phyloP scores from a whole-genome alignment of 35 echinoderm and acorn worm species.

The Hemicentrotus pulcherrimus region DNA sequence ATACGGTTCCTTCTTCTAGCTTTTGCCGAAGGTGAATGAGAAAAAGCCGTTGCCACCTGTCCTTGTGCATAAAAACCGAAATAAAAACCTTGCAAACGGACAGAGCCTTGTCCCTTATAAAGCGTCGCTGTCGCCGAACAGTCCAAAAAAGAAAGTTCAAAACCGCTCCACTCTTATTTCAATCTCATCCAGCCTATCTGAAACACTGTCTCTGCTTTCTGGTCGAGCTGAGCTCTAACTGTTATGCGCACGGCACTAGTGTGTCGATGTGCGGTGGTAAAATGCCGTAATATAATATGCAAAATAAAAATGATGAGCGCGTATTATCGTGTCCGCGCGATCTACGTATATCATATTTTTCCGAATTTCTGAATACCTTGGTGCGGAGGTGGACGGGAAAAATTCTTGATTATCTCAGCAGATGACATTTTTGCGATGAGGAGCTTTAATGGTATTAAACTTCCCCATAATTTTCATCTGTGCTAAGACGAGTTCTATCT shows the following conservation, averaged over 20 bases:
- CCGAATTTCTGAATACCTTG: no score
- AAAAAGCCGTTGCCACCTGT: background rate
- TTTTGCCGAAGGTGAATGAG: background rate
- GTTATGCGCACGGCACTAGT: background rate
- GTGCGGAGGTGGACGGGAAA: no score
- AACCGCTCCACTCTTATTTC: background rate
- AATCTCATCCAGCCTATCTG: background rate
- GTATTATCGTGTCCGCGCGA: no score
- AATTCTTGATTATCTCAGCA: no score
- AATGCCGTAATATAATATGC: no score
- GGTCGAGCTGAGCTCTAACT: background rate
- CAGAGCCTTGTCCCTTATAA: background rate
- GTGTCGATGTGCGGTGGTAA: background rate
- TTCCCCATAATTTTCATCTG: no score
- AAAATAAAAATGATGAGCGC: no score
- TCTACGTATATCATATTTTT: no score
- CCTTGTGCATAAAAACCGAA: background rate
- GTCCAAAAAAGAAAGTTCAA: background rate
- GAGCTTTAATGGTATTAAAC: no score
- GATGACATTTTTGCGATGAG: no score
- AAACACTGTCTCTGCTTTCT: background rate
- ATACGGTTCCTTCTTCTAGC: background rate
- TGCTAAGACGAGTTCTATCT: no score
- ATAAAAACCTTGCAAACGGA: background rate
- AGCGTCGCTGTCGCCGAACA: background rate